Conservation (phyloP, 1,140 invertebrate genomes). For the Charaxes varanes region DNA sequence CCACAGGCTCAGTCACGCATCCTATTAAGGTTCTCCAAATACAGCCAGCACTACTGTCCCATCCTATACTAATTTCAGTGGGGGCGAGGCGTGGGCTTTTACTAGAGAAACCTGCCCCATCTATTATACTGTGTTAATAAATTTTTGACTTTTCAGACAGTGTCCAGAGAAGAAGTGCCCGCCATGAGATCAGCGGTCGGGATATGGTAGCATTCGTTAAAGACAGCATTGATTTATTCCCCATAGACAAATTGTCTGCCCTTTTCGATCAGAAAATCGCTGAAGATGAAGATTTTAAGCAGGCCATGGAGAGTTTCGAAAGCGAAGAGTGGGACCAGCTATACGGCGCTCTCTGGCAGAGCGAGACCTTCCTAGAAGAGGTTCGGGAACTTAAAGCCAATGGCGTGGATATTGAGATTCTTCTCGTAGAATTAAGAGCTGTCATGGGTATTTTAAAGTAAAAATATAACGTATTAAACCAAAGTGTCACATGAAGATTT, state of each 20-base stretch:
- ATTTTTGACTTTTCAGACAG: too few species aligned
- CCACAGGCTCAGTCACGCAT: too few species aligned
- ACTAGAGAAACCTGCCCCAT: too few species aligned
- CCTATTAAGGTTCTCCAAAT: too few species aligned
- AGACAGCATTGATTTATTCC: slow-evolving; percentile 40
- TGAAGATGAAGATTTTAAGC: slow-evolving; percentile 44
- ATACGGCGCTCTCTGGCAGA: slow-evolving; percentile 41
- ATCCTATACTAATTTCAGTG: too few species aligned
- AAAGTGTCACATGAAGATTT: too few species aligned
- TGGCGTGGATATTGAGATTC: slow-evolving; percentile 36
- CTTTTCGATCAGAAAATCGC: slow-evolving; percentile 49
- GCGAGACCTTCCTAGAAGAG: slow-evolving; percentile 43
- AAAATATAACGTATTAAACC: too few species aligned
- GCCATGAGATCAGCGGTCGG: slow-evolving; percentile 35
- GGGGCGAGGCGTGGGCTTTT: too few species aligned
- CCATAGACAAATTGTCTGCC: slow-evolving; percentile 44
- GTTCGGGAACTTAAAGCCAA: slow-evolving; percentile 32
- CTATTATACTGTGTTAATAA: too few species aligned
- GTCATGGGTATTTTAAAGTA: slow-evolving; percentile 43
- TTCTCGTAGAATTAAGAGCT: slow-evolving; percentile 41
- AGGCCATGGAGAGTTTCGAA: slow-evolving; percentile 44
- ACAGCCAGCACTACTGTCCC: too few species aligned
- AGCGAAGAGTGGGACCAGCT: slow-evolving; percentile 42
- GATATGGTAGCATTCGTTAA: slow-evolving; percentile 38
- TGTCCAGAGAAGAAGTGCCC: slow-evolving; percentile 16